These are phyloP conservation scores for Anabacerthia variegaticeps DNA, from an alignment of 2,797 vertebrate species.

Conservation along the genomic window DNA sequence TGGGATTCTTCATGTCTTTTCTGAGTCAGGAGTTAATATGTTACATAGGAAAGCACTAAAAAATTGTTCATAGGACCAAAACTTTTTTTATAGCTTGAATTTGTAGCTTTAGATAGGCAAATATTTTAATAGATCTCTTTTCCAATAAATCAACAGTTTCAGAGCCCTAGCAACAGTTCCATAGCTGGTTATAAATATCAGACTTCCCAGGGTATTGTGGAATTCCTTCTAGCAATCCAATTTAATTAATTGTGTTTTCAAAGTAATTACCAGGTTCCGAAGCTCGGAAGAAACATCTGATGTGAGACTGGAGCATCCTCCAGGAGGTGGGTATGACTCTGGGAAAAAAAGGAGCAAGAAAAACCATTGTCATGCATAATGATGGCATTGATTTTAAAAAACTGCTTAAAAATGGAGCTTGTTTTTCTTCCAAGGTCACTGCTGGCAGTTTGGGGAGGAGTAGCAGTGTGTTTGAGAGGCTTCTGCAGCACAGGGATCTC, in stretches of 20 bases:
- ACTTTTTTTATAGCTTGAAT: slow-evolving; percentile 29
- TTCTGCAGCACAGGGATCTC: background rate
- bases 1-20: background rate
- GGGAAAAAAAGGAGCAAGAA: background rate
- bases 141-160: slow-evolving; percentile 33
- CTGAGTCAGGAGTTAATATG: background rate
- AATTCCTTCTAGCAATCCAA: slow-evolving; percentile 49
- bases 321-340: background rate
- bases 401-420: background rate
- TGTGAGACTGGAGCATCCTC: background rate
- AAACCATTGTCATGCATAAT: background rate
- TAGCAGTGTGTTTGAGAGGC: background rate
- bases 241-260: slow-evolving; percentile 16
- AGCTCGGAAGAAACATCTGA: background rate
- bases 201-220: slow-evolving; percentile 16
- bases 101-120: slow-evolving; percentile 35
- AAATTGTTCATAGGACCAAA: slow-evolving; percentile 27
- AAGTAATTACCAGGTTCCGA: background rate
- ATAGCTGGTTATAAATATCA: slow-evolving; percentile 53
- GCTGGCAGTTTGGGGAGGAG: background rate
- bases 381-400: background rate
- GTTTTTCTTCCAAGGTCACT: background rate
- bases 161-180: slow-evolving; percentile 65
- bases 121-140: slow-evolving; percentile 13
- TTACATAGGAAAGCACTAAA: background rate